phyloP scores from a whole-genome alignment of 2,113 vertebrate species.

The Puntigrus tetrazona region DNA sequence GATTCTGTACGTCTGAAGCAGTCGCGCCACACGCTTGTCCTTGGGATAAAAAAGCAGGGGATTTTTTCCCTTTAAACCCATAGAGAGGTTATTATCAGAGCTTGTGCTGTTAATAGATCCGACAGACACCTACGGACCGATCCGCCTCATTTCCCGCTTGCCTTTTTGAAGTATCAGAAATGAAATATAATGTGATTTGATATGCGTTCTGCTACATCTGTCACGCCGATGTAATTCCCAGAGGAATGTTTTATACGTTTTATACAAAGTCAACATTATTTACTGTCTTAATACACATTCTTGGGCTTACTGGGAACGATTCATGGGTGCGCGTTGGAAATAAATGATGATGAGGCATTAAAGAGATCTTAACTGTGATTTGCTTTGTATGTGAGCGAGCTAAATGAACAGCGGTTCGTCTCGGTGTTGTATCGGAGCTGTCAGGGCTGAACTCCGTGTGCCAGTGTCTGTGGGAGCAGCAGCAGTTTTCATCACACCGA shows the following conservation, averaged over 20 bases:
- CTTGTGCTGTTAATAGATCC: constrained; percentile 11
- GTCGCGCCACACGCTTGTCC: constrained; percentile 11
- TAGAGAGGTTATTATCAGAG: constrained; percentile 26
- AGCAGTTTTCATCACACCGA: constrained; percentile 15
- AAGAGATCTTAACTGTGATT: background rate
- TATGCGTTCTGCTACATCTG: background rate
- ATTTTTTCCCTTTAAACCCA: constrained; percentile 12
- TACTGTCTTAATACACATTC: background rate
- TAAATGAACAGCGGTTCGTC: constrained; percentile 3
- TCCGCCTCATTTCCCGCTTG: background rate
- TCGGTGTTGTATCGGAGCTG: background rate
- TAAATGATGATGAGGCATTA: background rate
- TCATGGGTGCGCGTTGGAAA: background rate
- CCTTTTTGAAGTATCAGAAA: constrained; percentile 16
- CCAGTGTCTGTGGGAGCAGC: constrained; percentile 38
- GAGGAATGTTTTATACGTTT: background rate
- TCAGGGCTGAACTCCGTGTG: constrained; percentile 37
- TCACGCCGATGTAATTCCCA: background rate
- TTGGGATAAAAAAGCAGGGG: constrained; percentile 14
- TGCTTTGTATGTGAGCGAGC: background rate
- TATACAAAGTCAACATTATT: background rate
- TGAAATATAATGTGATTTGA: constrained; percentile 15
- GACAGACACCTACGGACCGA: background rate
- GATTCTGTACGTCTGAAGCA: constrained; percentile 15
- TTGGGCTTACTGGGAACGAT: background rate